Percentiles rank a stretch among this genome's conserved stretches.
Conservation (phyloP, 2,113 vertebrate genomes). For the Megaceryle torquata region DNA sequence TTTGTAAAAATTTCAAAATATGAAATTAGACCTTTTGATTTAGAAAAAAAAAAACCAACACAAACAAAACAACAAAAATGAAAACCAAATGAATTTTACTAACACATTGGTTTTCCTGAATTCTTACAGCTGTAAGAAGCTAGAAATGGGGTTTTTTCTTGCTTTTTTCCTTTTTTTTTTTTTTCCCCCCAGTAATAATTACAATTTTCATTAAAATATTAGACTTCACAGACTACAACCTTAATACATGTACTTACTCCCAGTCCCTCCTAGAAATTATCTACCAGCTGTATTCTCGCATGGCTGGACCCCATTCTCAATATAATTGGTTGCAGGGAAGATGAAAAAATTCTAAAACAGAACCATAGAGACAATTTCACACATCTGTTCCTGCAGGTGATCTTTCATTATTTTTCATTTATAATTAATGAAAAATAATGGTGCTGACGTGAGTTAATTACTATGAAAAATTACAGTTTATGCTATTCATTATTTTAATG, state of each 20-base stretch:
- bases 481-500: constrained; percentile 77
- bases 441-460: constrained; percentile 80
- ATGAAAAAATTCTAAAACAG: background rate
- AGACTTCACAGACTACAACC: background rate
- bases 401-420: constrained; percentile 77
- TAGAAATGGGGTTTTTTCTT: background rate
- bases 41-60: background rate
- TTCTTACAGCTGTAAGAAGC: background rate
- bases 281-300: background rate
- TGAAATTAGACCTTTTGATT: background rate
- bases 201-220: background rate
- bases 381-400: constrained; percentile 77
- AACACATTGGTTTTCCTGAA: background rate
- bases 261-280: background rate
- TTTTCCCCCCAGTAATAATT: background rate
- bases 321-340: background rate
- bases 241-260: background rate
- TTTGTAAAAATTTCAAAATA: background rate
- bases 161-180: background rate
- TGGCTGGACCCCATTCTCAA: background rate
- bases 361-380: constrained; percentile 68
- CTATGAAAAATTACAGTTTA: constrained; percentile 81
- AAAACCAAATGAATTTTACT: background rate
- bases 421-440: constrained; percentile 84
- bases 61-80: background rate